phyloP scores from a whole-genome alignment of 2,797 vertebrate genomes.

The Gallirallus australis region DNA sequence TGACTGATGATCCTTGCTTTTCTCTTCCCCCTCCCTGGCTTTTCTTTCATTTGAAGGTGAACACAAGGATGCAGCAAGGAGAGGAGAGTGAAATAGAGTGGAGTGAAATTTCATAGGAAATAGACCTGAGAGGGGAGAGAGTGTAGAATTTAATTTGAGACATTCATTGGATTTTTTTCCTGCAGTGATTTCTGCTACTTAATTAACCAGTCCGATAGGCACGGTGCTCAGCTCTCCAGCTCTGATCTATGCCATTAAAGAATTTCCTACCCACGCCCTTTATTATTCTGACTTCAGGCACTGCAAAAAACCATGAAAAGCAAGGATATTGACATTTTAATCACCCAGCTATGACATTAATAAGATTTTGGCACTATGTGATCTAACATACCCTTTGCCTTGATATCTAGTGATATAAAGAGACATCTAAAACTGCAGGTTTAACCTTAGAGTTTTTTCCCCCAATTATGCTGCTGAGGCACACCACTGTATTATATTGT shows the following conservation, averaged over 20 bases:
- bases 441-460: not conserved
- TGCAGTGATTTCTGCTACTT: constrained; percentile 21
- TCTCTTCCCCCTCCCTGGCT: not conserved
- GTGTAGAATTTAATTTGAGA: constrained; percentile 1
- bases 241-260: constrained; percentile 25
- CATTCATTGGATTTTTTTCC: not conserved
- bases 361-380: constrained; percentile 25
- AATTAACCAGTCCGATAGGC: constrained; percentile 33
- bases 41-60: not conserved
- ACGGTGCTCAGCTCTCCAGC: not conserved
- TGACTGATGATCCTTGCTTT: not conserved
- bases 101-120: not conserved
- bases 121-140: not conserved
- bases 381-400: constrained; percentile 19
- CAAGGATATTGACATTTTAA: constrained; percentile 43
- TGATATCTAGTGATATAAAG: not conserved
- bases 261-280: constrained; percentile 19
- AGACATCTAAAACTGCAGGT: not conserved
- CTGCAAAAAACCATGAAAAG: constrained; percentile 4
- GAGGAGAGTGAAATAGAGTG: not conserved
- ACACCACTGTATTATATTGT: not conserved
- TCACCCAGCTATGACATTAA: constrained; percentile 6
- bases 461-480: not conserved
- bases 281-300: constrained; percentile 19
- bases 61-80: not conserved